Evolutionary conservation across 2,113 vertebrate genomes (phyloP).

Genomic region (Pseudois nayaur): DNA sequence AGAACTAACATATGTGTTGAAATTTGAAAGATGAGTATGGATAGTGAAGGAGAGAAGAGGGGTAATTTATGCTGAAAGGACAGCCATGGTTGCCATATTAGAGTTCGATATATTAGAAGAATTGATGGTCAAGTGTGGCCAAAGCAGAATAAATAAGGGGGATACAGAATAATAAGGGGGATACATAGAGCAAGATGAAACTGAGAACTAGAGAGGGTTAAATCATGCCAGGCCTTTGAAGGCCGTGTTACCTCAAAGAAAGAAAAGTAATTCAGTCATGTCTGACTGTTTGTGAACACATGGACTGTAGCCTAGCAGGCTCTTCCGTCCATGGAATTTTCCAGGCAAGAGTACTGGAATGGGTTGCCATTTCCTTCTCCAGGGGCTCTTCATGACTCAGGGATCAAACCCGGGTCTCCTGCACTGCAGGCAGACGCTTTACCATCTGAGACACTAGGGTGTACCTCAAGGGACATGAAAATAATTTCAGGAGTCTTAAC

Average conservation of each 20-base stretch:
- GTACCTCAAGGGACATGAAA: not conserved
- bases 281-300: too few species aligned
- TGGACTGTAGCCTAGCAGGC: too few species aligned
- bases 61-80: not conserved
- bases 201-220: not conserved
- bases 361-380: too few species aligned
- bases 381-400: too few species aligned
- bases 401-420: too few species aligned
- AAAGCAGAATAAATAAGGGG: not conserved
- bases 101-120: not conserved
- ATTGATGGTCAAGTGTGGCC: not conserved
- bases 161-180: not conserved
- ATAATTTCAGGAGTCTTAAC: constrained; percentile 8
- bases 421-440: too few species aligned
- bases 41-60: not conserved
- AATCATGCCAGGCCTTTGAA: not conserved
- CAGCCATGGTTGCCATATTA: not conserved
- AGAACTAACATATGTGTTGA: not conserved
- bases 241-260: not conserved
- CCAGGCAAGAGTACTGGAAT: too few species aligned
- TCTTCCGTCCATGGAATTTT: too few species aligned
- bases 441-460: too few species aligned
- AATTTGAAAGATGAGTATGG: not conserved
- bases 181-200: not conserved
- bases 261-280: too few species aligned